Base-by-base conservation (phyloP, 2,888 invertebrate genomes). In the Polydrusus tereticollis region DNA sequence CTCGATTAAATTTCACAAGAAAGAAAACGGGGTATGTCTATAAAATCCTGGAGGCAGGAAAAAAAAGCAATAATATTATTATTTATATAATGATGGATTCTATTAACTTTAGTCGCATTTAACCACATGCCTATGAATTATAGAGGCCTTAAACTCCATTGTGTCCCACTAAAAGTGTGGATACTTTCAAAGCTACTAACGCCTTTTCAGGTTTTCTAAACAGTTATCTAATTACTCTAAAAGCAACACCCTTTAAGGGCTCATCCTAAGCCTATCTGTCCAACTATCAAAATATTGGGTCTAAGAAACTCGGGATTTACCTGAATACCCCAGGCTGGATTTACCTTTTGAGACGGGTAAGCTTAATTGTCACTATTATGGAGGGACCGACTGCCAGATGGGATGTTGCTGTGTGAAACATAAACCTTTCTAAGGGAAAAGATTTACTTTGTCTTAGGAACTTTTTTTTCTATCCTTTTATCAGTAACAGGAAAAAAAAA, bases 281-380 rank as follows among this genome's bases (percentile, higher is more conserved):
- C 29, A 63, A 63, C 50, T 63, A 47, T 47, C 50, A 63, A 63
- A 63, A 63, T 47, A 63, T 12, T 21, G 38, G 64, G 55, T 38
- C 41, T 29, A 64, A 64, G 52, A 38, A 64, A 52, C 47, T 41
- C 38, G 8, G 64, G 64, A 64, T 64, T 55, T 64, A 64, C 55
- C 41, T 36, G 36, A 52, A 64, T 38, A 50, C 26, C n/a, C 36
- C 38, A 3, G 41, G 29, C 38, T 55, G 55, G 64, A 64, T 64
- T 64, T 64, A 52, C 33, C 50, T 41, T 50, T 47, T 47, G n/a
- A 43, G n/a, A 36, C 47, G 36, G 14, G 47, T 23, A 60, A 47
- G 47, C 63, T 63, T 63, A 63, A 63, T 63, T 63, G 47, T 43
- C 63, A 47, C 63, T 63, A 63, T 47, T 63, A 47, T 12, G 16